Conservation (phyloP, 2,113 vertebrate species). For the Aviceda subcristata region DNA sequence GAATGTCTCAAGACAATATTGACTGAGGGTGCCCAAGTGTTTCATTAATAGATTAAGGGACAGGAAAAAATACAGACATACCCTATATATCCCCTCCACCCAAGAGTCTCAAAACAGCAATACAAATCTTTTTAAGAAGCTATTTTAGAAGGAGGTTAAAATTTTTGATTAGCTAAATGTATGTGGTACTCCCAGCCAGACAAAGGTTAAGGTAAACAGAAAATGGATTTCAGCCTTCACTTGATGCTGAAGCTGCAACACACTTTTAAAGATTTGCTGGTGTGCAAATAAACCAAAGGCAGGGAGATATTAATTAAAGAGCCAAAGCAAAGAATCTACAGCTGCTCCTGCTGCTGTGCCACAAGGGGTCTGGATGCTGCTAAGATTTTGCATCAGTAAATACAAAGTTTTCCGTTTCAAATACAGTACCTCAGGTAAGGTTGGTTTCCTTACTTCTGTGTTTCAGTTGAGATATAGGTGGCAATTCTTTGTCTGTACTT, state of each 20-base stretch:
- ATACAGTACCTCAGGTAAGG: background rate
- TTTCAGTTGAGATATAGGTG: background rate
- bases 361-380: background rate
- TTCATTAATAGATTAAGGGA: conserved; percentile 8
- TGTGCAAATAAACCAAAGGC: background rate
- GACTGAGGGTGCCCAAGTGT: background rate
- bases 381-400: background rate
- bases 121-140: background rate
- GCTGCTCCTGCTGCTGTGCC: background rate
- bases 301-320: background rate
- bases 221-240: background rate
- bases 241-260: background rate
- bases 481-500: background rate
- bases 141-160: background rate
- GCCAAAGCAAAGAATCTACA: background rate
- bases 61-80: background rate
- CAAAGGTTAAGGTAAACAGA: background rate
- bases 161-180: background rate
- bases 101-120: background rate
- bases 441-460: background rate
- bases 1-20: conserved; percentile 12
- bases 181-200: background rate
- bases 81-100: background rate
- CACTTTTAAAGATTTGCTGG: background rate
- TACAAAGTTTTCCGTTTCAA: background rate